Evolutionary conservation across 2,113 vertebrate genomes (phyloP), one percentile per base, ranked within the genome.

Genomic region (Rousettus leschenaultii): DNA sequence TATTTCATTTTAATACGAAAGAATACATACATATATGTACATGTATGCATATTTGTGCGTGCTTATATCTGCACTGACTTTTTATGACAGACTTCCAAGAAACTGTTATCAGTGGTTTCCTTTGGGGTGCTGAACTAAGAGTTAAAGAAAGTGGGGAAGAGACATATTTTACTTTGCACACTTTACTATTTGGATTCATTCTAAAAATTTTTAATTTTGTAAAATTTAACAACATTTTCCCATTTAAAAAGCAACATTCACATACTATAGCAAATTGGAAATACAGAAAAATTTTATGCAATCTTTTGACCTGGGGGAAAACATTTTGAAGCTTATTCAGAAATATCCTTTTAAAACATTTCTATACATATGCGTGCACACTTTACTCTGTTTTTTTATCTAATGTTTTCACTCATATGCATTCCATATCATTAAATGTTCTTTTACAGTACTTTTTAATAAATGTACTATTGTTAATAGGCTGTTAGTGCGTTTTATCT

Each of bases 141-240:
- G 55, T n/a, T 26, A 30, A 2, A 65, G 48, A 35, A 70, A 84
- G 18, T 53, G 4, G 16, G 5, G 2, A 28, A 63, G 43, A 91
- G 30, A 51, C 2, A 7, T 18, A 63, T 92, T 91, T 95, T 43
- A 59, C 83, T 70, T 51, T 43, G 28, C n/a, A n/a, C 2, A 16
- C 57, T 91, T 77, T 48, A 51, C 8, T 22, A 3, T 89, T 86
- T 95, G 55, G 28, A 70, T 94, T 79, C 55, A 66, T 78, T 89
- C 48, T 77, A 75, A 90, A 78, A 75, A 30, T 43, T 53, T n/a
- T 92, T 53, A 53, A 19, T 55, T 80, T 65, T 90, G 4, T 65
- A 59, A 94, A 70, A 57, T 15, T 65, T 66, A 89, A 84, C 45
- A 85, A 84, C 53, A 70, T 86, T 93, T 92, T 95, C 19, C 51